Base-by-base conservation (phyloP, 2,113 vertebrate species). In the Erythrocercus mccallii region DNA sequence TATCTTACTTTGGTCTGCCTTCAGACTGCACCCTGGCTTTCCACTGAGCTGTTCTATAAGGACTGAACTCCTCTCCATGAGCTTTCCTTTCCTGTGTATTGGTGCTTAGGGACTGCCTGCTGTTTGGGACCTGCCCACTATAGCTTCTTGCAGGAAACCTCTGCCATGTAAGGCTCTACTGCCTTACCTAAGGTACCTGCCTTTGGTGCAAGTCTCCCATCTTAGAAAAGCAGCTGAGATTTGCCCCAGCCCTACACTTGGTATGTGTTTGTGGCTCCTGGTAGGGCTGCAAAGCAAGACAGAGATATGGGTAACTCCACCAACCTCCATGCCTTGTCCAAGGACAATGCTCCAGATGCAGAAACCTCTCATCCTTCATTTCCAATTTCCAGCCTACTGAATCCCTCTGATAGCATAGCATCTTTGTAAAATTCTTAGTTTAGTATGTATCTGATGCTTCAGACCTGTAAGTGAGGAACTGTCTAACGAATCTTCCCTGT, bases 401-500 rank as follows among this genome's bases (percentile, higher is more conserved):
- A 69, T 72, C 62, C 31, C 40, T 69, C 51, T 56, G 58, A 60
- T 81, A 74, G 86, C 70, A 44, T 15, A 84, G 54, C 1, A 6
- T 37, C 69, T 92, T 91, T 33, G 21, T 86, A 71, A 94, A 94
- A 79, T 33, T 62, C 47, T 54, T 92, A 33, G 44, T 54, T 90
- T 86, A 81, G 37, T 81, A 27, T 81, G 80, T n/a, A 57, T 71
- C 71, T 96, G 51, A 83, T 84, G 56, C 80, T 93, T 95, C 77
- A 86, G 70, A 82, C 83, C 64, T 35, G 50, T 76, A 83, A 88
- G 65, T 37, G 81, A 95, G 89, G 81, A 82, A 51, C 47, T 31
- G 17, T 35, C 15, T 35, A 27, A 74, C 1, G 1, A 60, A 47
- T 69, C 17, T 54, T 47, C 35, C 24, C 35, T 61, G 40, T 42